These are phyloP conservation scores for Dendronephthya gigantea DNA, from an alignment of 64 coral and sea anemone species.

Conservation along the genomic window DNA sequence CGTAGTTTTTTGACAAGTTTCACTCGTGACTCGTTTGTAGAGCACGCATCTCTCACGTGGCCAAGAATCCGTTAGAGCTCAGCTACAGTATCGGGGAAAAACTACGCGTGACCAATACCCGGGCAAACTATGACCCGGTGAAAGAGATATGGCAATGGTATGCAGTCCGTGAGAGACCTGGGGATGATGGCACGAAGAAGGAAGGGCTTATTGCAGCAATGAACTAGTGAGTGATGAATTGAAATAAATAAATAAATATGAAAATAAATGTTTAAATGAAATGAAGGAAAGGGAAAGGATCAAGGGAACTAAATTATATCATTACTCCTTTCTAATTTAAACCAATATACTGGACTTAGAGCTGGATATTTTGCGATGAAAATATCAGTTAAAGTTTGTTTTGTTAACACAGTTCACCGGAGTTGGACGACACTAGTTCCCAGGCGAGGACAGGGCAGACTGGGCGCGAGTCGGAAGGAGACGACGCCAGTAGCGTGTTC, in stretches of 20 bases:
- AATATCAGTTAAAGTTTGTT: neutral
- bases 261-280: neutral
- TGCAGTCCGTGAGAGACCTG: conserved; percentile 53
- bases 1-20: too few species aligned
- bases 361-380: too few species aligned
- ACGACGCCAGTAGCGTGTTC: neutral
- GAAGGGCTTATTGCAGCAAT: conserved; percentile 88
- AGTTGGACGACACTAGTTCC: neutral
- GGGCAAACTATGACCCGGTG: conserved; percentile 79
- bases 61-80: conserved; percentile 61
- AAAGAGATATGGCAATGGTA: conserved; percentile 84
- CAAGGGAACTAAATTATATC: too few species aligned
- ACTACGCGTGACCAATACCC: conserved; percentile 79
- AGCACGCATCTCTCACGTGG: conserved; percentile 66
- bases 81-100: conserved; percentile 88
- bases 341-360: too few species aligned
- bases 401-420: neutral
- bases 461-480: neutral
- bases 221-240: conserved; percentile 42
- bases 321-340: too few species aligned
- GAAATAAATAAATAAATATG: neutral
- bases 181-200: conserved; percentile 61
- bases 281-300: too few species aligned
- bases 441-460: neutral
- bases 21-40: conserved; percentile 14